phyloP scores from a whole-genome alignment of 2,888 invertebrate genomes.

The Zaprionus lineosus region DNA sequence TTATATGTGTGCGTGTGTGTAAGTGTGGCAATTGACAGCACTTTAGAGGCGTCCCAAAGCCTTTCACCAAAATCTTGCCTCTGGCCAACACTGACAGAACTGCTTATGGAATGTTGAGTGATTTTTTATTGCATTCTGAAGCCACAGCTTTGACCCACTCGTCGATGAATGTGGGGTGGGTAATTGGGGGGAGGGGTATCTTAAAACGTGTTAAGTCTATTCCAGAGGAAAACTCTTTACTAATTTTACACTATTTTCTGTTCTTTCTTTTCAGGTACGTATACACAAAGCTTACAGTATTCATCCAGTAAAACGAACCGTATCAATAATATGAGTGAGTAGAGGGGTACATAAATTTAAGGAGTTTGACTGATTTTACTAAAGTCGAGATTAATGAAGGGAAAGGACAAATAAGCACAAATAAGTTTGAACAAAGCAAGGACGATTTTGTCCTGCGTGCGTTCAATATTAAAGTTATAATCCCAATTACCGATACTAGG shows the following conservation, averaged over 20 bases:
- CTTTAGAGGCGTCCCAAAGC: constrained; percentile 31
- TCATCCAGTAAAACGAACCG: constrained; percentile 8
- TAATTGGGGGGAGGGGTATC: too few species aligned
- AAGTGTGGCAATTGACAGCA: constrained; percentile 40
- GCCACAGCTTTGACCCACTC: constrained; percentile 1
- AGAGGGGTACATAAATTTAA: too few species aligned
- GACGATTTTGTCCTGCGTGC: too few species aligned
- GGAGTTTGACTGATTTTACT: too few species aligned
- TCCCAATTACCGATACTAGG: too few species aligned
- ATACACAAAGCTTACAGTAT: constrained; percentile 25
- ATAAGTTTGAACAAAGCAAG: too few species aligned
- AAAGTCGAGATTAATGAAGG: too few species aligned
- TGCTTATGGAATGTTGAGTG: constrained; percentile 46
- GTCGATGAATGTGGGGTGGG: too few species aligned
- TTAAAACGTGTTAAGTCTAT: background rate
- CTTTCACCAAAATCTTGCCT: constrained; percentile 14
- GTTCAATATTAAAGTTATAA: too few species aligned
- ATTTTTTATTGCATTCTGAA: constrained; percentile 56
- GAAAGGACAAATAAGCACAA: too few species aligned
- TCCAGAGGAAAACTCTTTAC: constrained; percentile 1
- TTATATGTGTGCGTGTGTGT: background rate
- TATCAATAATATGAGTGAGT: constrained; percentile 8
- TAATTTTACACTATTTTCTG: constrained; percentile 34
- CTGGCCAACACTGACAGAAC: constrained; percentile 33
- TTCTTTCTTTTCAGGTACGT: constrained; percentile 67